Evolutionary conservation across 1,140 invertebrate genomes (phyloP), one percentile per base, ranked within the genome.

Genomic region (Drosophila kohkoa): DNA sequence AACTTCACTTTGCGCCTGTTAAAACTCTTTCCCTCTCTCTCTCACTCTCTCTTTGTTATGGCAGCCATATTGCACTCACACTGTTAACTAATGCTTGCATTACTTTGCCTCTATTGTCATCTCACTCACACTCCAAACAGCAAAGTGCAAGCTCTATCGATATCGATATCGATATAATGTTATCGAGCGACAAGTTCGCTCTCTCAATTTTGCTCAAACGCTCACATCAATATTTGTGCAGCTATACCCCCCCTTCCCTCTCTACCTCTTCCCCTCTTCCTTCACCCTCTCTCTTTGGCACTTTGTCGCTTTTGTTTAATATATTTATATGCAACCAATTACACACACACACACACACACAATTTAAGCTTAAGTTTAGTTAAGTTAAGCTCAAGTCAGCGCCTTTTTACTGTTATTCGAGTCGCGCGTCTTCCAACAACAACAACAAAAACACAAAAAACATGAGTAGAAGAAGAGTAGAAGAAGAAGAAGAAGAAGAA

Each of bases 291-390:
- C 20, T 20, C 11, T 6, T 32, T 28, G 58, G 70, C 64, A 74
- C 55, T 74, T 63, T 68, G 71, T 63, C 49, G 43, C 49, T 75
- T 74, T 75, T 75, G 65, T 69, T 69, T 62, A 69, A 54, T 64
- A 48, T 69, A 69, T 75, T 69, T 69, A 69, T 69, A 75, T 55
- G 38, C 25, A 64, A 65, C 11, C 20, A 25, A 25, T 25, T 25
- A 25, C 20, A 25, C 20, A 25, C 20, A 25, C 20, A 20, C 16
- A 20, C 16, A 20, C 16, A 20, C 20, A 25, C 20, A 25, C 20
- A 25, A 25, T 25, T 25, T 25, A 73, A 68, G 8, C 46, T 54
- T 45, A 51, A 38, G 8, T 38, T 32, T 45, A 67, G 46, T 52
- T 67, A 46, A 73, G 54, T 52, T 35, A 72, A 32, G 43, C 13